Conservation (phyloP, 2,797 vertebrate genomes). For the Coendou prehensilis region DNA sequence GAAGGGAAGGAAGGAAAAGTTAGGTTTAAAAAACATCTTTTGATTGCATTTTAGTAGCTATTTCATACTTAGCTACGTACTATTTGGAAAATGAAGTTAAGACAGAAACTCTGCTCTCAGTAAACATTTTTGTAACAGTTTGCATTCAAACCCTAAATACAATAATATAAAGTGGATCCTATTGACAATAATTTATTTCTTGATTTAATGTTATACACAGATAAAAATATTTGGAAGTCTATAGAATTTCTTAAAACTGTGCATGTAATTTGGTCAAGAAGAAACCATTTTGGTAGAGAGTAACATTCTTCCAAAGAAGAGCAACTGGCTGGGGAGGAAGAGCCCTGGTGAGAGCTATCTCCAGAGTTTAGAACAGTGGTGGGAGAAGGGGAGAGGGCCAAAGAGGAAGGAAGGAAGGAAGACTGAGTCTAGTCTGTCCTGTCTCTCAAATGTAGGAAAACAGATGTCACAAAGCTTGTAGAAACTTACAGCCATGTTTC, state of each 20-base stretch:
- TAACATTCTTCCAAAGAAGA: conserved; percentile 53
- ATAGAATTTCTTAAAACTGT: conserved; percentile 60
- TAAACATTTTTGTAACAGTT: conserved; percentile 40
- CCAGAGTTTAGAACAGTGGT: conserved; percentile 9
- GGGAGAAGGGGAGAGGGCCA: background rate
- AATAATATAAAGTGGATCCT: background rate
- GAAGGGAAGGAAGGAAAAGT: too few species aligned
- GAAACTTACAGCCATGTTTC: conserved; percentile 45
- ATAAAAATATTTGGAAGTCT: conserved; percentile 57
- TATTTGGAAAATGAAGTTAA: conserved; percentile 56
- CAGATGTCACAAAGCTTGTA: conserved; percentile 55
- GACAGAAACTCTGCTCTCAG: background rate
- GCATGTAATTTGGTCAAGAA: conserved; percentile 32
- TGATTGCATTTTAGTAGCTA: conserved; percentile 54
- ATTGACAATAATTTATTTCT: conserved; percentile 33
- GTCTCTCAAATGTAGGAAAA: conserved; percentile 57
- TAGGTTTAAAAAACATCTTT: conserved; percentile 5
- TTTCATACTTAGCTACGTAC: conserved; percentile 24
- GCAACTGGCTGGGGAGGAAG: conserved; percentile 75
- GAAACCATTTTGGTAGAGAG: conserved; percentile 27
- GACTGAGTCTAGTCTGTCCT: background rate
- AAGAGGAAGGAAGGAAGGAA: background rate
- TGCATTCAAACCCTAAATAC: conserved; percentile 36
- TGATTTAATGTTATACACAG: background rate
- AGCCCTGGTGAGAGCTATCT: conserved; percentile 45